Evolutionary conservation across 2,888 invertebrate genomes (phyloP), one percentile per base, ranked within the genome.

Genomic region (Drosophila prostipennis): DNA sequence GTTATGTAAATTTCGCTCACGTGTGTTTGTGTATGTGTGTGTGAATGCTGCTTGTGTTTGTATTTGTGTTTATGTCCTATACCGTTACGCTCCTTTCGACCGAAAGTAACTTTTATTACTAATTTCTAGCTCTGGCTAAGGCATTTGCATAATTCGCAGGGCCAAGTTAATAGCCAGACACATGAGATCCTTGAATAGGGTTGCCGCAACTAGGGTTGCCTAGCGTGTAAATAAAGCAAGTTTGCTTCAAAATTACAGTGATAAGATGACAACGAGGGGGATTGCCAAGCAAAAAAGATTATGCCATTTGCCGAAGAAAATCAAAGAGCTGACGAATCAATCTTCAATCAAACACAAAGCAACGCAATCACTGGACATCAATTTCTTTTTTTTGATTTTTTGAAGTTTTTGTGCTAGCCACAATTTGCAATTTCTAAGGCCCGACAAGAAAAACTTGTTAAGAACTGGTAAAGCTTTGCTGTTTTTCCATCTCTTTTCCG

Each of bases 61-160:
- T 29, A n/a, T 13, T 19, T 7, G 65, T 43, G 48, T 53, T 23
- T 36, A 19, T 55, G 36, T 45, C 34, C 65, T 29, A 48, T 46
- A 34, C 46, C 60, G 29, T 45, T 37, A 39, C 45, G 43, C 14
- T 29, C 19, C 49, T 42, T 39, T 26, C 29, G 13, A 51, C 34
- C 39, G 37, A 64, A 71, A 63, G 54, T 45, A 53, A 53, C 70
- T 58, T 64, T 69, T 48, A 51, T 64, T 54, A 69, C 67, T 82
- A 82, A 70, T 79, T 53, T 77, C 69, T 61, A 63, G 74, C 58
- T 49, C 49, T 37, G 55, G 26, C 26, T 26, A 26, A 26, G 40
- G 36, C 42, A 84, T 81, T 87, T 81, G 85, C 81, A 81, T 81
- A 87, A 84, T 84, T 80, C 76, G 78, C 69, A 69, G 46, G 48